phyloP scores from a whole-genome alignment of 2,888 invertebrate genomes.

The Adelognathus sp. region DNA sequence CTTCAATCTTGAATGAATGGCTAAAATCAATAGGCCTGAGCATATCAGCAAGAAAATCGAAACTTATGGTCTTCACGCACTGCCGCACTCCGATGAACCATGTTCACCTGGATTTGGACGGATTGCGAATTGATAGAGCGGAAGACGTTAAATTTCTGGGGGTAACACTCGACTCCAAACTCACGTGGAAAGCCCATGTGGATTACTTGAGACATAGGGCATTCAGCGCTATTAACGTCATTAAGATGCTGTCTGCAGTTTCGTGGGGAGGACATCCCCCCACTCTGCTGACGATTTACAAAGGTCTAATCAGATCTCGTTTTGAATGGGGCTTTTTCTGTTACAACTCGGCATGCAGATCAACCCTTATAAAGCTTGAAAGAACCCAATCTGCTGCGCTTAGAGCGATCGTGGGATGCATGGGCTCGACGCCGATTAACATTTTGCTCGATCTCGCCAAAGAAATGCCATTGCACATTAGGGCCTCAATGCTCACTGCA shows the following conservation, averaged over 20 bases:
- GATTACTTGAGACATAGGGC: not conserved
- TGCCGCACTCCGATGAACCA: not conserved
- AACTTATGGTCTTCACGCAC: too few species aligned
- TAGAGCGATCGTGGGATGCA: conserved; percentile 12
- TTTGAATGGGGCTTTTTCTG: conserved; percentile 8
- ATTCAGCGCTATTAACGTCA: not conserved
- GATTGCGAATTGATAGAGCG: not conserved
- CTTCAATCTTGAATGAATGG: too few species aligned
- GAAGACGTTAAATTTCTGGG: not conserved
- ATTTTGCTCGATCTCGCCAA: too few species aligned
- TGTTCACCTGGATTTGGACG: not conserved
- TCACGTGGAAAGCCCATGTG: conserved; percentile 3
- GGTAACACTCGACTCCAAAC: not conserved
- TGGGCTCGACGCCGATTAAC: conserved; percentile 21
- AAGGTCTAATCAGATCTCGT: not conserved
- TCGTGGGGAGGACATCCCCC: not conserved
- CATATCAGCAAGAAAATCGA: too few species aligned
- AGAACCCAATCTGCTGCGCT: conserved; percentile 12
- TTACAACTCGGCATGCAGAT: not conserved
- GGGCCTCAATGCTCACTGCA: not conserved
- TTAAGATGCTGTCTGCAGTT: not conserved
- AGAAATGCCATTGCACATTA: not conserved
- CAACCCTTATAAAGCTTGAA: not conserved
- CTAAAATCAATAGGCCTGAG: too few species aligned
- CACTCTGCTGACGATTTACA: not conserved